Conservation (phyloP, 2,888 invertebrate species). For the Drosophila fungiperda region DNA sequence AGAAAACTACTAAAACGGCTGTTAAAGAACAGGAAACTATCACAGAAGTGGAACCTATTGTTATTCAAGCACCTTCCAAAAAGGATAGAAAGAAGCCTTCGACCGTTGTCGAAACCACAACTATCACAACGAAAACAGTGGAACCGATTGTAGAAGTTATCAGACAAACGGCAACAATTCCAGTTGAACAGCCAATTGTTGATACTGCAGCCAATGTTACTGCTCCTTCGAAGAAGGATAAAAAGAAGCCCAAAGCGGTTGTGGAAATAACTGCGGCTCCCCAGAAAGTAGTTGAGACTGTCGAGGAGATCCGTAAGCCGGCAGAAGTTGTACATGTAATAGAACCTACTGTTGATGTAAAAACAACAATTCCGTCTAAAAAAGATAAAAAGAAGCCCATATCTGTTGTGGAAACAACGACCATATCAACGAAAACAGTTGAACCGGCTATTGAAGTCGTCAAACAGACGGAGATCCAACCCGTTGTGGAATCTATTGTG, state of each 20-base stretch:
- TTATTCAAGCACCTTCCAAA: constrained; percentile 14
- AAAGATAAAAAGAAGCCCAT: constrained; percentile 20
- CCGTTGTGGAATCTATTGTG: constrained; percentile 3
- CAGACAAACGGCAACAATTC: constrained; percentile 9
- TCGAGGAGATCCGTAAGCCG: constrained; percentile 11
- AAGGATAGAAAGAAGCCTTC: constrained; percentile 35
- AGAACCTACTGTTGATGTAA: constrained; percentile 9
- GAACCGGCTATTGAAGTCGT: constrained; percentile 26
- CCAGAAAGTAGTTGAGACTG: constrained; percentile 12
- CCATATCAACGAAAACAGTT: constrained; percentile 1
- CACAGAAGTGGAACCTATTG: not conserved
- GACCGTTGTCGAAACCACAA: constrained; percentile 13
- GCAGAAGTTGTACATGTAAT: not conserved
- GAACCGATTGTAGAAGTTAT: constrained; percentile 23
- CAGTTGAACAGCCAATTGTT: constrained; percentile 7
- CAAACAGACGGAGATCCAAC: not conserved
- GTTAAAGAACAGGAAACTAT: constrained; percentile 8
- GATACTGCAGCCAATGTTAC: not conserved
- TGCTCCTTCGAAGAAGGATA: constrained; percentile 33
- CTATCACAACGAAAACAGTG: constrained; percentile 1
- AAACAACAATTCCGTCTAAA: constrained; percentile 1
- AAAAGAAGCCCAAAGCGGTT: constrained; percentile 31
- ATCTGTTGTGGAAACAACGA: constrained; percentile 16
- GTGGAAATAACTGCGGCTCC: constrained; percentile 15
- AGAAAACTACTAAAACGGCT: constrained; percentile 6